A percentile compares a stretch with the other conserved stretches of the same genome.
These are phyloP conservation scores for Ladona fulva DNA, from an alignment of 1,140 invertebrate species.

Conservation along the genomic window DNA sequence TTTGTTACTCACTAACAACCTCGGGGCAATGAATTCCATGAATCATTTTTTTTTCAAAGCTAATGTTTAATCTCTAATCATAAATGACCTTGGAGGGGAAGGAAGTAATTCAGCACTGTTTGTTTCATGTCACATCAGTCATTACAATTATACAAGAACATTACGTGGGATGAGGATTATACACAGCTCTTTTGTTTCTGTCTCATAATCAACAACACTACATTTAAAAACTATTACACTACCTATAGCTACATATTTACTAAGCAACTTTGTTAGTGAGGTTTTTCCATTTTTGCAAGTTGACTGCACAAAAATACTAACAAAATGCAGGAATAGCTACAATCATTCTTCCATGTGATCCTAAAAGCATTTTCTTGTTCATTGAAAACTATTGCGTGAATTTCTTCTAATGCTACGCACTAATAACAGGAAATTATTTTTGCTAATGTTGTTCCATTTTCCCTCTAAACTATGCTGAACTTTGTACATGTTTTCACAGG, in stretches of 20 bases:
- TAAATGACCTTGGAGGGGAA: background rate
- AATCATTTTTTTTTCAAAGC: background rate
- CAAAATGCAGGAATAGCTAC: background rate
- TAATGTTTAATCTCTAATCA: background rate
- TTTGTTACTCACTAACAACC: background rate
- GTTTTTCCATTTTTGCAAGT: background rate
- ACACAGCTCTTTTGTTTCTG: slow-evolving; percentile 4
- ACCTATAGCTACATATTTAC: background rate
- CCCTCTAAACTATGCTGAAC: background rate
- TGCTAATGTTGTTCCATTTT: slow-evolving; percentile 10
- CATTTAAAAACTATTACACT: slow-evolving; percentile 6
- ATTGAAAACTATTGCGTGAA: slow-evolving; percentile 6
- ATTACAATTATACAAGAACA: slow-evolving; percentile 10
- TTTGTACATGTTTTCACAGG: slow-evolving; percentile 9
- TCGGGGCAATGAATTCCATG: background rate
- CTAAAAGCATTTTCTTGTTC: background rate
- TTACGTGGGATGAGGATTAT: slow-evolving; percentile 9
- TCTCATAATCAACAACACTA: slow-evolving; percentile 10
- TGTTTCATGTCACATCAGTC: background rate
- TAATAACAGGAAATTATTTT: background rate
- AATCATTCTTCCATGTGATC: background rate
- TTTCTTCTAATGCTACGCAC: background rate
- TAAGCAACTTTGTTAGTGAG: slow-evolving; percentile 5
- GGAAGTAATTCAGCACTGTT: background rate
- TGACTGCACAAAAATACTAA: slow-evolving; percentile 2